Percentiles rank a stretch among this genome's conserved stretches.
phyloP scores from a whole-genome alignment of 2,888 invertebrate genomes.

The Drosophila histrio region DNA sequence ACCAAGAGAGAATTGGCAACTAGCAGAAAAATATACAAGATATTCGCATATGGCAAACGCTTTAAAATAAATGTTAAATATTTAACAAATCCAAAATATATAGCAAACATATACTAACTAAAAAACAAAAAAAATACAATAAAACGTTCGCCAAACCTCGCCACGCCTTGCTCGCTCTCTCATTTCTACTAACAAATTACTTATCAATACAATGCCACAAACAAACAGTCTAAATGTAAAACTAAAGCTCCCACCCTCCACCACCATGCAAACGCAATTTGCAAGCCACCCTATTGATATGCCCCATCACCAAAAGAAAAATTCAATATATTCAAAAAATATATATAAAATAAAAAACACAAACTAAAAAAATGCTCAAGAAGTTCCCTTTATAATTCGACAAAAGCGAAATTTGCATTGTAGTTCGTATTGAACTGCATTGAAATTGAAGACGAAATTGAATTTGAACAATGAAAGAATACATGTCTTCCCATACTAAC shows the following conservation, averaged over 20 bases:
- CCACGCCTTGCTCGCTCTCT: conserved; percentile 71
- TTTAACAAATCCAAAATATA: conserved; percentile 37
- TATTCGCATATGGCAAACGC: conserved; percentile 27
- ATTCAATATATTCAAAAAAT: neutral
- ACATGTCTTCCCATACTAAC: conserved; percentile 44
- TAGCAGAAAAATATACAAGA: conserved; percentile 39
- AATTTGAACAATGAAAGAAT: conserved; percentile 18
- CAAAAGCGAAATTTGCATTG: conserved; percentile 69
- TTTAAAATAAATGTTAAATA: conserved; percentile 42
- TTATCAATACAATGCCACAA: conserved; percentile 20
- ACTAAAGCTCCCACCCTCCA: conserved; percentile 25
- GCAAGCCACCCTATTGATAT: conserved; percentile 58
- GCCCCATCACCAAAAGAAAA: conserved; percentile 41
- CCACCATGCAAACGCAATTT: conserved; percentile 44
- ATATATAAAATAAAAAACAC: conserved; percentile 7
- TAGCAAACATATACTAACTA: conserved; percentile 36
- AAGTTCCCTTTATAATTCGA: conserved; percentile 49
- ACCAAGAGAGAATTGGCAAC: conserved; percentile 44
- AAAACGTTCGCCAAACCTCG: conserved; percentile 45
- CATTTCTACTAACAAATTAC: conserved; percentile 30
- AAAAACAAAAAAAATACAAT: conserved; percentile 20
- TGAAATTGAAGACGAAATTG: conserved; percentile 28
- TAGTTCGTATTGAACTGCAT: conserved; percentile 64
- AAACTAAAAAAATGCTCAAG: conserved; percentile 37
- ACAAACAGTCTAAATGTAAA: conserved; percentile 39